Conservation (phyloP, 2,113 vertebrate species). For the Strix uralensis region DNA sequence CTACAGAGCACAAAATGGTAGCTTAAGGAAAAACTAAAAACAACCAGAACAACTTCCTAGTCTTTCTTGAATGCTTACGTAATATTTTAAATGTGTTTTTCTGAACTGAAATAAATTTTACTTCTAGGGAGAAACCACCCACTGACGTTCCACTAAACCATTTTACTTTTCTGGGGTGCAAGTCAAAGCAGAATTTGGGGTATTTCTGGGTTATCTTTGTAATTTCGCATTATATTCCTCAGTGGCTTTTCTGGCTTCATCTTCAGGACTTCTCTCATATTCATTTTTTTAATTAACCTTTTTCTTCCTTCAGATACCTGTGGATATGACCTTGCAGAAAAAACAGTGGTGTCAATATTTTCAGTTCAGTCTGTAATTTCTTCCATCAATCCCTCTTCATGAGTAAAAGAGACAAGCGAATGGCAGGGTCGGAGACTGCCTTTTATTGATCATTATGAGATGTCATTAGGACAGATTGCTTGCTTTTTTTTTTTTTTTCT, state of each 20-base stretch:
- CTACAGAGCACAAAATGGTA: background rate
- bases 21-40: background rate
- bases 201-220: background rate
- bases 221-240: background rate
- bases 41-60: background rate
- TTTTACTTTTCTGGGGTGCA: background rate
- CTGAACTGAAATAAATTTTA: background rate
- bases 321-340: background rate
- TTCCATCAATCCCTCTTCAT: background rate
- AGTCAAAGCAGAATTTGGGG: background rate
- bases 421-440: background rate
- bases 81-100: background rate
- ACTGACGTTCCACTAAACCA: background rate
- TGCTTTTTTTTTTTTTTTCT: background rate
- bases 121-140: background rate
- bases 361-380: background rate
- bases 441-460: background rate
- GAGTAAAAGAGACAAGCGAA: background rate
- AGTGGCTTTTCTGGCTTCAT: background rate
- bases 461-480: background rate
- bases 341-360: background rate
- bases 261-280: background rate
- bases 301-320: background rate
- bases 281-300: background rate
- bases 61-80: background rate